Evolutionary conservation across 2,113 vertebrate genomes (phyloP).

Genomic region (Engraulis encrasicolus): DNA sequence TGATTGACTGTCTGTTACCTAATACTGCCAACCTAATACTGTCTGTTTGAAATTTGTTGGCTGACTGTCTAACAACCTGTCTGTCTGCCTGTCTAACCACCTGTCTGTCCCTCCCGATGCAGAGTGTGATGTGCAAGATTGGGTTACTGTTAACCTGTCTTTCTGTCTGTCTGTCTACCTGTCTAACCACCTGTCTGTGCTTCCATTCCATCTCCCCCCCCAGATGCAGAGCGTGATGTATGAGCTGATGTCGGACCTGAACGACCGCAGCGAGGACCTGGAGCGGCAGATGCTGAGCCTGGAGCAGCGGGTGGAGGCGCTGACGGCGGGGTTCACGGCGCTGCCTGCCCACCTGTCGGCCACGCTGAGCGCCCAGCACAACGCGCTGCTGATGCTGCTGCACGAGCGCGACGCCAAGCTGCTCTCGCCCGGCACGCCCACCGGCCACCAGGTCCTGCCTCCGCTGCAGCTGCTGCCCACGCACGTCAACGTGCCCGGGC

Average conservation of each 20-base stretch:
- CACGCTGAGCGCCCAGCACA: slow-evolving; percentile 90
- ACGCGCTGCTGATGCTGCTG: slow-evolving; percentile 86
- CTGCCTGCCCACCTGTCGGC: slow-evolving; percentile 89
- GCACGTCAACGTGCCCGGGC: no score
- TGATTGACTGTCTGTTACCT: no score
- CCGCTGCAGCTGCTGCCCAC: neutral
- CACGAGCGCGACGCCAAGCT: slow-evolving; percentile 75
- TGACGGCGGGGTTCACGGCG: slow-evolving; percentile 85
- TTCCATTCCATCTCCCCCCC: no score
- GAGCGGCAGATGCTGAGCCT: slow-evolving; percentile 95
- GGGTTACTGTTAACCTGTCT: neutral
- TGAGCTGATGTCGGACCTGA: slow-evolving; percentile 96
- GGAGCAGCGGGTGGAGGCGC: slow-evolving; percentile 93
- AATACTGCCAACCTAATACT: no score
- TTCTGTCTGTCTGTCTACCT: neutral
- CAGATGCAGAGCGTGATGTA: slow-evolving; percentile 99
- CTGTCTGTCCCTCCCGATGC: neutral
- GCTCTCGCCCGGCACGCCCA: slow-evolving; percentile 46
- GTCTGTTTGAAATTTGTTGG: no score
- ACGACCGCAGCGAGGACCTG: slow-evolving; percentile 95
- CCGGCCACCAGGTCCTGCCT: slow-evolving; percentile 52
- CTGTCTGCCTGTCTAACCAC: neutral
- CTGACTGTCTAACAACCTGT: neutral
- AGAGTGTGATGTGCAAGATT: no score
- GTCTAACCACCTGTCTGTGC: neutral